Percentiles rank a stretch among this genome's conserved stretches.
Evolutionary conservation across 2,113 vertebrate species (phyloP).

Genomic region (Theropithecus gelada): DNA sequence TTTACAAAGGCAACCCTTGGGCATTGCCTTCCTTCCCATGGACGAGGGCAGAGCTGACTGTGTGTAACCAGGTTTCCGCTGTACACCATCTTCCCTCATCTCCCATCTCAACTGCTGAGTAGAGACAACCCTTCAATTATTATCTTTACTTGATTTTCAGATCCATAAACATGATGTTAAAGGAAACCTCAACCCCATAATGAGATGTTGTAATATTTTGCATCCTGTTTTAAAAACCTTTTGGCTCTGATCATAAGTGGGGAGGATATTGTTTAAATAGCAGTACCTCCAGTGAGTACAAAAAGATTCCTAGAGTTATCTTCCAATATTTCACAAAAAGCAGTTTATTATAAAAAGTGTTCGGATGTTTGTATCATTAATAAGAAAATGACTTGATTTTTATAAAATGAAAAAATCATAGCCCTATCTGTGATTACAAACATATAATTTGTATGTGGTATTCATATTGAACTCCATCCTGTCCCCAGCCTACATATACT

Average conservation of each 20-base stretch:
- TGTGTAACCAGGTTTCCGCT: background rate
- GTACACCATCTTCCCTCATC: rapidly evolving
- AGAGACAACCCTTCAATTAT: background rate
- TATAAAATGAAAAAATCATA: background rate
- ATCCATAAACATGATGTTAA: background rate
- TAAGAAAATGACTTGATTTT: background rate
- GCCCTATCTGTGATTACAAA: background rate
- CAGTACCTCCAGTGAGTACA: background rate
- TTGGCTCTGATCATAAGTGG: background rate
- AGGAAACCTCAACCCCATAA: background rate
- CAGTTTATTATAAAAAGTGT: background rate
- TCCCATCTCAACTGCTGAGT: background rate
- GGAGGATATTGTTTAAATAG: background rate
- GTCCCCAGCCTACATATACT: background rate
- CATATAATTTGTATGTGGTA: background rate
- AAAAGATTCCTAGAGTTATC: background rate
- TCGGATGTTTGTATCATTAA: background rate
- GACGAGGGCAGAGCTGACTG: background rate
- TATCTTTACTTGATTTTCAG: background rate
- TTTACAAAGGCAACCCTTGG: background rate
- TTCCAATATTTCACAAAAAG: background rate
- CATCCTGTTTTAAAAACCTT: background rate
- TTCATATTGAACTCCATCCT: background rate
- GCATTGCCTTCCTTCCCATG: background rate
- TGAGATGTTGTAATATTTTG: background rate